phyloP scores from a whole-genome alignment of 2,797 vertebrate genomes.

The Echeneis naucrates region DNA sequence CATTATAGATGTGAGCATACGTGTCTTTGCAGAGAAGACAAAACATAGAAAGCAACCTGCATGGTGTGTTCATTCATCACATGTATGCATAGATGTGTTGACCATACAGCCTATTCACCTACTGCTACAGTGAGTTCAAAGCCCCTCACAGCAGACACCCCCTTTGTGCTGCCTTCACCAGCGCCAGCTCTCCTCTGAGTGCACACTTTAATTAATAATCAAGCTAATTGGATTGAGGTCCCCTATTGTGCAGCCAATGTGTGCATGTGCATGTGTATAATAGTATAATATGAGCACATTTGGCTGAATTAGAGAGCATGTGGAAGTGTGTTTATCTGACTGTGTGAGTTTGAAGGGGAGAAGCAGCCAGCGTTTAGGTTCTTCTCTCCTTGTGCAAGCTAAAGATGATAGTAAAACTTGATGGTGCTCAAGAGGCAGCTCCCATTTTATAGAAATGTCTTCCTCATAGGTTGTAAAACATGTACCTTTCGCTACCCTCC shows the following conservation, averaged over 20 bases:
- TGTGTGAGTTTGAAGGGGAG: slow-evolving; percentile 23
- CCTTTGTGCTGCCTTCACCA: slow-evolving; percentile 73
- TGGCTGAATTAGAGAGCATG: slow-evolving; percentile 26
- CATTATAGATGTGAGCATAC: slow-evolving; percentile 10
- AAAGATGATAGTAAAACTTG: slow-evolving; percentile 76
- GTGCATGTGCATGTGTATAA: slow-evolving; percentile 15
- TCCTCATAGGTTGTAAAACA: slow-evolving; percentile 76
- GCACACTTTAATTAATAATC: slow-evolving; percentile 84
- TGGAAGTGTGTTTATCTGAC: slow-evolving; percentile 28
- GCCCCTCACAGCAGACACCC: slow-evolving; percentile 71
- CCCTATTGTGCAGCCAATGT: slow-evolving; percentile 68
- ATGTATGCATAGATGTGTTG: slow-evolving; percentile 48
- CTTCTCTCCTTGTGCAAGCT: slow-evolving; percentile 64
- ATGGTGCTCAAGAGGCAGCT: slow-evolving; percentile 78
- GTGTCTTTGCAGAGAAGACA: not conserved
- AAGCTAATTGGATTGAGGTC: slow-evolving; percentile 82
- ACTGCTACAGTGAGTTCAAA: slow-evolving; percentile 71
- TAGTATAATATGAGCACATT: slow-evolving; percentile 41
- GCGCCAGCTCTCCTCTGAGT: slow-evolving; percentile 74
- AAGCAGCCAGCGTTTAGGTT: slow-evolving; percentile 58
- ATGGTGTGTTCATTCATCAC: slow-evolving; percentile 15
- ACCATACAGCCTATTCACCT: slow-evolving; percentile 73
- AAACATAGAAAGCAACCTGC: not conserved
- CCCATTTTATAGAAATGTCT: slow-evolving; percentile 77
- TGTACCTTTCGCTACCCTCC: slow-evolving; percentile 67